These are phyloP conservation scores for Caenorhabditis drosophilae DNA, from an alignment of 2,888 invertebrate species.

Conservation along the genomic window DNA sequence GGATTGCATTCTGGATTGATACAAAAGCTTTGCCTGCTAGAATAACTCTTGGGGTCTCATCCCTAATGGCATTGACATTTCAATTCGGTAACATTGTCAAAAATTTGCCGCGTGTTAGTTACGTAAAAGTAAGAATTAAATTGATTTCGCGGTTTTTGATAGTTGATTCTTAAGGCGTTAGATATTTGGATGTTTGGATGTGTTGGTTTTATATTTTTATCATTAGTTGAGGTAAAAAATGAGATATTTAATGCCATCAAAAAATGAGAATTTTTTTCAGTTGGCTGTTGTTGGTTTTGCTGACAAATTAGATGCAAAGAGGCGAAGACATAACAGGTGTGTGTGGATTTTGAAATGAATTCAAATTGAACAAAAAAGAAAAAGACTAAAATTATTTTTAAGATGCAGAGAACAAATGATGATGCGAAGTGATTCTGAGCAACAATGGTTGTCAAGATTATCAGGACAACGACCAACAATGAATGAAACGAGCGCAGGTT, in stretches of 20 bases:
- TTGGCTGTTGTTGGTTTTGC: conserved; percentile 68
- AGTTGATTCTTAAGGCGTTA: conserved; percentile 51
- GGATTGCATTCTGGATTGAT: conserved; percentile 70
- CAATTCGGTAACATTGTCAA: conserved; percentile 69
- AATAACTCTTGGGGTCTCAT: conserved; percentile 67
- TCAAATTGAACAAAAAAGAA: not conserved
- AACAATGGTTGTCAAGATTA: conserved; percentile 61
- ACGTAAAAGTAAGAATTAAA: conserved; percentile 55
- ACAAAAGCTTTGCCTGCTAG: conserved; percentile 68
- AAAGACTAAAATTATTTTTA: not conserved
- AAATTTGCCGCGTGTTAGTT: conserved; percentile 66
- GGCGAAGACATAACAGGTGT: conserved; percentile 37
- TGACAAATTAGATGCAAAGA: conserved; percentile 61
- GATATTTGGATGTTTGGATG: conserved; percentile 69
- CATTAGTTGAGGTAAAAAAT: conserved; percentile 59
- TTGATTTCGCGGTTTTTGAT: conserved; percentile 39
- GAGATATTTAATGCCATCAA: not conserved
- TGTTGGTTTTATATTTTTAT: conserved; percentile 68
- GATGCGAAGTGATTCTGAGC: conserved; percentile 64
- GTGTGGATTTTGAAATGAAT: not conserved
- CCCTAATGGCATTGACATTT: conserved; percentile 66
- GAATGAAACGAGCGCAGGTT: conserved; percentile 22
- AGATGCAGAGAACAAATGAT: conserved; percentile 56
- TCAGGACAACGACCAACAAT: conserved; percentile 29
- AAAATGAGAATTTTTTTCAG: conserved; percentile 48